Evolutionary conservation across 1,140 invertebrate species (phyloP).

Genomic region (Pomacea maculata): DNA sequence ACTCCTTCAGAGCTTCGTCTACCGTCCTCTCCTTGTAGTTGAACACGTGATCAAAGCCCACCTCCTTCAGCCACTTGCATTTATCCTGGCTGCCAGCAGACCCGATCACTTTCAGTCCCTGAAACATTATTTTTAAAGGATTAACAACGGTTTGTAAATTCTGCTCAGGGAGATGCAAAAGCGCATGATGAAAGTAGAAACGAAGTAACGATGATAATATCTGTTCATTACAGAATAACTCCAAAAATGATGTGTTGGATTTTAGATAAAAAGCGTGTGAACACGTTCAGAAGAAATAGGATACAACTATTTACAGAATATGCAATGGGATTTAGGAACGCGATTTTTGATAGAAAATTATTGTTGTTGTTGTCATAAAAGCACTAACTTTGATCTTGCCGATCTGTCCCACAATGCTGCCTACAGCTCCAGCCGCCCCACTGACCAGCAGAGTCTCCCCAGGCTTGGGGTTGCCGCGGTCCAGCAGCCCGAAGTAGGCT

Average conservation of each 20-base stretch:
- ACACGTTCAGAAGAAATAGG: too few relatives aligned
- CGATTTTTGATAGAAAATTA: too few relatives aligned
- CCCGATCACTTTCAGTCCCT: slow-evolving; percentile 77
- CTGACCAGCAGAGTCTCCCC: slow-evolving; percentile 76
- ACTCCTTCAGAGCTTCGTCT: slow-evolving; percentile 69
- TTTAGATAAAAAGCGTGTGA: too few relatives aligned
- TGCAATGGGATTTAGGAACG: too few relatives aligned
- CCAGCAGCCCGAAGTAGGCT: slow-evolving; percentile 78
- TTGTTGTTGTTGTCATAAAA: background rate
- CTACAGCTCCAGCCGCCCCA: slow-evolving; percentile 72
- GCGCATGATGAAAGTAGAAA: too few relatives aligned
- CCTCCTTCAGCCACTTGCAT: slow-evolving; percentile 73
- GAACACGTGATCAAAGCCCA: slow-evolving; percentile 75
- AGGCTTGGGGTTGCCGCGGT: slow-evolving; percentile 74
- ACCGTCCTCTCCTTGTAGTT: slow-evolving; percentile 81
- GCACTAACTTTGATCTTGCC: slow-evolving; percentile 43
- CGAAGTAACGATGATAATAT: too few relatives aligned
- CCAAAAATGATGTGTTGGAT: too few relatives aligned
- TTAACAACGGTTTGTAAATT: background rate
- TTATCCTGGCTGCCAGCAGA: slow-evolving; percentile 78
- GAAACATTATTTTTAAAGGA: slow-evolving; percentile 19
- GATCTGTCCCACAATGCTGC: slow-evolving; percentile 78
- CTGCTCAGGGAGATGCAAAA: too few relatives aligned
- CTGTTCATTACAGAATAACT: too few relatives aligned
- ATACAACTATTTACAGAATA: too few relatives aligned